phyloP scores from a whole-genome alignment of 2,113 vertebrate species.

The Aegithalos caudatus region DNA sequence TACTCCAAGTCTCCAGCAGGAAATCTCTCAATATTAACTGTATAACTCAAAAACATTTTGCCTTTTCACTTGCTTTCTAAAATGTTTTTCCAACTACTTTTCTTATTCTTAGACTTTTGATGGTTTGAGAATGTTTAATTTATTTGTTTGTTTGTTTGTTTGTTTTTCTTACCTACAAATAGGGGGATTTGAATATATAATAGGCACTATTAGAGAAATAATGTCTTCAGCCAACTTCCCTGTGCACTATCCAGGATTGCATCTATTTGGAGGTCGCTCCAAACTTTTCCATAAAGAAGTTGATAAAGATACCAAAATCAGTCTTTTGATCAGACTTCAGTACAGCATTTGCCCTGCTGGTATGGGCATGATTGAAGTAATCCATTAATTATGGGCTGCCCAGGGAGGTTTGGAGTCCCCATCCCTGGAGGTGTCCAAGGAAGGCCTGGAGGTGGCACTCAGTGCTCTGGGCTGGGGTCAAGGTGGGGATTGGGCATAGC shows the following conservation, averaged over 20 bases:
- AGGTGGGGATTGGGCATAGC: rapidly evolving
- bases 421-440: background rate
- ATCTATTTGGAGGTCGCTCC: background rate
- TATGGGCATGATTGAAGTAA: background rate
- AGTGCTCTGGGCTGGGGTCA: background rate
- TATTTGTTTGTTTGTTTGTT: background rate
- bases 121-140: background rate
- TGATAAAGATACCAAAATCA: background rate
- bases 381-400: background rate
- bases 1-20: background rate
- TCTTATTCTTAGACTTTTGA: background rate
- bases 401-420: background rate
- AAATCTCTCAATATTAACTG: background rate
- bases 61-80: background rate
- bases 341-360: background rate
- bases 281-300: background rate
- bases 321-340: background rate
- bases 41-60: background rate
- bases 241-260: background rate
- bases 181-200: background rate
- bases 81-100: background rate
- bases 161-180: background rate
- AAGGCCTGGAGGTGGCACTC: rapidly evolving
- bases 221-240: background rate
- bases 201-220: background rate